A percentile compares a stretch with the other conserved stretches of the same genome.
Evolutionary conservation across 2,113 vertebrate species (phyloP).

Genomic region (Marmota flaviventris): DNA sequence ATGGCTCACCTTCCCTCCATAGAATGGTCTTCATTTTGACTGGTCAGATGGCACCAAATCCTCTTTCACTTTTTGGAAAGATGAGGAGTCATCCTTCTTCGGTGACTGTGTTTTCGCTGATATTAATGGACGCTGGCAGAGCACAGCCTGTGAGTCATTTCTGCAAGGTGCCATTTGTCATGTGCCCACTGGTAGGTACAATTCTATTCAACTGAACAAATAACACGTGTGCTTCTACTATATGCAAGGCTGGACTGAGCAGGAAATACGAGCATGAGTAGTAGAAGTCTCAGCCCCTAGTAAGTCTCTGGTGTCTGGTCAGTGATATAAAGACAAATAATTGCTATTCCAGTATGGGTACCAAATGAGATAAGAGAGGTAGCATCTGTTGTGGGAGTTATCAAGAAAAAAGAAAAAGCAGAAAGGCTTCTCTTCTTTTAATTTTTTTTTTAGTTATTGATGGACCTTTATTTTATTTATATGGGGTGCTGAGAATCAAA

Average conservation of each 20-base stretch:
- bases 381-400: not conserved
- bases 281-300: not conserved
- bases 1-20: constrained; percentile 78
- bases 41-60: constrained; percentile 95
- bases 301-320: not conserved
- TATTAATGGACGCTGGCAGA: constrained; percentile 92
- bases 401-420: not conserved
- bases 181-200: constrained; percentile 87
- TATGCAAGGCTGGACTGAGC: not conserved
- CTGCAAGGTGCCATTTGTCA: constrained; percentile 94
- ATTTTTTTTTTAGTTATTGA: no score
- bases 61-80: constrained; percentile 93
- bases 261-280: not conserved
- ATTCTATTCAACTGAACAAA: constrained; percentile 3
- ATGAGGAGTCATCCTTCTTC: constrained; percentile 86
- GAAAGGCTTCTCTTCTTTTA: no score
- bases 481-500: no score
- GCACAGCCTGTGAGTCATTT: constrained; percentile 88
- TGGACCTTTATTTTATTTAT: no score
- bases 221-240: not conserved
- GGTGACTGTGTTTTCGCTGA: constrained; percentile 95
- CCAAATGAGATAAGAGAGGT: not conserved
- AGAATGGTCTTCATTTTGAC: constrained; percentile 93
- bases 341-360: not conserved
- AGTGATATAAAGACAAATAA: not conserved